Base-by-base conservation (phyloP, 1,140 invertebrate species). In the Sogatella furcifera region DNA sequence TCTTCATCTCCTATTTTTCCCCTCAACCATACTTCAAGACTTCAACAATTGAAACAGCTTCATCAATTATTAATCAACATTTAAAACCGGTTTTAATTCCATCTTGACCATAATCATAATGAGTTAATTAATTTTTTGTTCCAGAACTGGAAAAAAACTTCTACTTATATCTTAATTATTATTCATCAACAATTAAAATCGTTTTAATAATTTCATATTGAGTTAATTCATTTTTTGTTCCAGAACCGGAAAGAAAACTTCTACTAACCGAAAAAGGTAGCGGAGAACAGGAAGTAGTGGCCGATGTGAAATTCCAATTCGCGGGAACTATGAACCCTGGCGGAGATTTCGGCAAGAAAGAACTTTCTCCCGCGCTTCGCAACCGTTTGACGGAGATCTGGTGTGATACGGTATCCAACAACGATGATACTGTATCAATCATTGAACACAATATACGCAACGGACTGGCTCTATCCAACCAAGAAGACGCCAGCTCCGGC, bases 261-360 rank as follows among this genome's bases (percentile, higher is more conserved):
- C 73, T 98, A 6, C 73, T 99, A 28, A 86, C 95, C 14, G 96
- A 99, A 76, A 94, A 94, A 72, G 87, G 87, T 19, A 68, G 68
- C 38, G 70, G 72, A 42, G 75, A 77, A 61, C 76, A 84, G 34
- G 70, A 78, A 55, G 72, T 86, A 1, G 81, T 93, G 38, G 96
- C 97, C 0, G 69, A 84, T 62, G 67, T 82, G 13, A 80, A 83
- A 11, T 99, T 99, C 72, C 83, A 91, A 63, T 91, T 99, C 67
- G 82, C 99, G 58, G 93, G 93, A 8, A 99, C 97, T 0, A 99
- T 99, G 97, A 99, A 99, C 79, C 97, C 97, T 19, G 95, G 95
- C 15, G 97, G 97, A 10, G 97, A 99, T 80, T 99, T 92, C 76
- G 97, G 97, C 0, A 99, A 99, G 72, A 99, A 99, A 76, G 97